Percentiles rank a stretch among this genome's conserved stretches.
Evolutionary conservation across 2,888 invertebrate species (phyloP).

Genomic region (Podotricha telesiphe): DNA sequence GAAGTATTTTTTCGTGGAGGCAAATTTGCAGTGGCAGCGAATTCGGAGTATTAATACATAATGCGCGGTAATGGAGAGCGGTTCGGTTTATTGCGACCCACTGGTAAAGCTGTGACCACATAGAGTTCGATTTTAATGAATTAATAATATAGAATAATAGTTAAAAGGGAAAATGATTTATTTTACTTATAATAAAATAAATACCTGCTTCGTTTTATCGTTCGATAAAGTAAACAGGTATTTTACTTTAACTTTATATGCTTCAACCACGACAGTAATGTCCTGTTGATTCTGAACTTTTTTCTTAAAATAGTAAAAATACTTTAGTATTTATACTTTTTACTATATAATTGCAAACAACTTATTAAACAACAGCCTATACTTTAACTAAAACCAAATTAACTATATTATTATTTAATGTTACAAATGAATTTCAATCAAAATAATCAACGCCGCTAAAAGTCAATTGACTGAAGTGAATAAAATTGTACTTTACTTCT

Average conservation of each 20-base stretch:
- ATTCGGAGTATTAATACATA: constrained; percentile 62
- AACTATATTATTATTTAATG: not conserved
- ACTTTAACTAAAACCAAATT: too few species aligned
- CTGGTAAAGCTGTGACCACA: constrained; percentile 29
- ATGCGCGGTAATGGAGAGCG: constrained; percentile 69
- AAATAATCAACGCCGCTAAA: not conserved
- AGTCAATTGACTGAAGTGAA: not conserved
- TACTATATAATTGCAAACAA: too few species aligned
- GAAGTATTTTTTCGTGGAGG: constrained; percentile 11
- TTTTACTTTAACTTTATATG: too few species aligned
- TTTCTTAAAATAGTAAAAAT: too few species aligned
- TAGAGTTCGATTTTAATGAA: constrained; percentile 1
- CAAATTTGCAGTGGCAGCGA: constrained; percentile 34
- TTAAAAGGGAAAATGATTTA: not conserved
- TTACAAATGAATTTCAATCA: not conserved
- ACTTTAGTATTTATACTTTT: too few species aligned
- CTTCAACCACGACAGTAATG: too few species aligned
- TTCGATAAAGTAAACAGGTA: too few species aligned
- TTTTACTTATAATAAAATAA: not conserved
- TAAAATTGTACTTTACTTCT: not conserved
- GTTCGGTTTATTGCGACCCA: constrained; percentile 38
- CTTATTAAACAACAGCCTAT: too few species aligned
- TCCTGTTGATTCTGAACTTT: too few species aligned
- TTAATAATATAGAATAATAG: not conserved
- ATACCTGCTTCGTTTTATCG: too few species aligned